Evolutionary conservation across 2,797 vertebrate genomes (phyloP), one percentile per base, ranked within the genome.

Genomic region (Limnodromus scolopaceus): DNA sequence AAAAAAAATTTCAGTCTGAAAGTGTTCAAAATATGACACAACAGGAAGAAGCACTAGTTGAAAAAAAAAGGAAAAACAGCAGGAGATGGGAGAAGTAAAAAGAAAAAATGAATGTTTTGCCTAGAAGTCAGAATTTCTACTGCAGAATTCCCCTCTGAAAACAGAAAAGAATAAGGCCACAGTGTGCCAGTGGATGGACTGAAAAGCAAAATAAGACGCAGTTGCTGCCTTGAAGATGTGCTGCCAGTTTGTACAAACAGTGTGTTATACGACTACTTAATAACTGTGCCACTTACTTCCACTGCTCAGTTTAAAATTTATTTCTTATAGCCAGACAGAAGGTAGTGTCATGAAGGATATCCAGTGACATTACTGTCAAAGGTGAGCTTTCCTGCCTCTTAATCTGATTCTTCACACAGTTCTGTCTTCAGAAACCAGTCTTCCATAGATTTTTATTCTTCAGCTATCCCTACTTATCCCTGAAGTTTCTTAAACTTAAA

Each of bases 101-200:
- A 39, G 3, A 2, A 54, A 89, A 41, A 11, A 53, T 8, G 0
- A 77, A 4, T 0, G 1, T 39, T 86, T 74, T 64, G 2, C 10
- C 48, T 3, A 25, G 19, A 81, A 49, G 9, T 57, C 25, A 57
- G 34, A 43, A 75, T 77, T 74, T 63, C 48, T 74, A 5, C 6
- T 11, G 16, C 11, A 51, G 4, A 48, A 66, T 88, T 53, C 8
- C 6, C 38, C 7, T 13, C 7, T 60, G 16, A 60, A 60, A 80
- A 46, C 0, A 66, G 11, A 49, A 63, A 75, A 60, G 3, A 23
- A 14, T 38, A 84, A 71, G 16, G 2, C 2, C 36, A 48, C 0
- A 0, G 1, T 27, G 13, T 65, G 10, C 14, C 24, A 57, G 28
- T 15, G 7, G 5, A 2, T 45, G 18, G 39, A 45, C 11, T 58